Evolutionary conservation across 2,113 vertebrate genomes (phyloP).

Genomic region (Eubucco bourcierii): DNA sequence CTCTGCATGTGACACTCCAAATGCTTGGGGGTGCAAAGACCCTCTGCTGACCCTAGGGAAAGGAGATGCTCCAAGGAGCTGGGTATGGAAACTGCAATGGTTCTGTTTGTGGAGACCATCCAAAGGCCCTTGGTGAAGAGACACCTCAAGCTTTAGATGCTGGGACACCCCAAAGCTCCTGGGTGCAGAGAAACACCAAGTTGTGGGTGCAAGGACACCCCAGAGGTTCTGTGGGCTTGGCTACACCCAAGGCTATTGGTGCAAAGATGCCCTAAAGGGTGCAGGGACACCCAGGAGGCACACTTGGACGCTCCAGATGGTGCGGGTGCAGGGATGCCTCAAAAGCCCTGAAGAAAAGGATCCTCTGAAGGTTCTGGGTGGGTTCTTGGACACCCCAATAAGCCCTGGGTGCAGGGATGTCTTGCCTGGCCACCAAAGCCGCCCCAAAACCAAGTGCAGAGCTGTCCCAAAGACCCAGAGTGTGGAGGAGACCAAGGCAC

Average conservation of each 20-base stretch:
- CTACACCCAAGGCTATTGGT: neutral
- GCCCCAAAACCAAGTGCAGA: neutral
- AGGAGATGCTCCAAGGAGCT: neutral
- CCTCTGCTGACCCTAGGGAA: neutral
- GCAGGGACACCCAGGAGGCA: neutral
- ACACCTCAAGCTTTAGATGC: neutral
- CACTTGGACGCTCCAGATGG: neutral
- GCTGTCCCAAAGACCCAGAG: neutral
- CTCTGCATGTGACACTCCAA: neutral
- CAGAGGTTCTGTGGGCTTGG: neutral
- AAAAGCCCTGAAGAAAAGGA: neutral
- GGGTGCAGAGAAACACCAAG: neutral
- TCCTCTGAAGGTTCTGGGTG: neutral
- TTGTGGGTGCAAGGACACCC: neutral
- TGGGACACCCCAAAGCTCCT: neutral
- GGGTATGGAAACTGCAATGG: neutral
- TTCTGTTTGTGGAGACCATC: neutral
- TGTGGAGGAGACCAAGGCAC: neutral
- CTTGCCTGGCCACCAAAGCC: neutral
- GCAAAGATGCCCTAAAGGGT: neutral
- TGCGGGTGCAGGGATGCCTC: too few species aligned
- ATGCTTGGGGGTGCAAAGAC: neutral
- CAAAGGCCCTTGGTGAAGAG: neutral
- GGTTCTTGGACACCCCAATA: neutral
- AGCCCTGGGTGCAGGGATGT: neutral